Conservation (phyloP, 2,888 invertebrate species). For the Zaprionus lineosus region DNA sequence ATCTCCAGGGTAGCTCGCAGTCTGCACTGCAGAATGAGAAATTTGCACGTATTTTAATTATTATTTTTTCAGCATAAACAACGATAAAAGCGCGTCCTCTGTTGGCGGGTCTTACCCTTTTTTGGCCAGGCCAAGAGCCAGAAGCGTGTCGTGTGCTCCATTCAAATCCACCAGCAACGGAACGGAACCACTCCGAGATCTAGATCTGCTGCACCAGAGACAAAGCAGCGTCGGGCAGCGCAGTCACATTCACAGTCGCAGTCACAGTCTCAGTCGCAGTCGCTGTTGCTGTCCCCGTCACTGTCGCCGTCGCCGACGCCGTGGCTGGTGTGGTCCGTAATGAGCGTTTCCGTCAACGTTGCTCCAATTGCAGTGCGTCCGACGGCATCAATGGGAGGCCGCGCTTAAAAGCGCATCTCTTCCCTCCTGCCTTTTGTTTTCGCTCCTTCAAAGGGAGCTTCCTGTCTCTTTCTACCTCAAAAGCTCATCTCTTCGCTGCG, state of each 20-base stretch:
- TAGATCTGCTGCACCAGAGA: constrained; percentile 35
- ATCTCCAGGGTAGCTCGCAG: too few species aligned
- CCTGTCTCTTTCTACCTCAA: too few species aligned
- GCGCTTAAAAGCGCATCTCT: constrained; percentile 62
- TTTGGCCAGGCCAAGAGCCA: constrained; percentile 38
- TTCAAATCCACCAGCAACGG: constrained; percentile 36
- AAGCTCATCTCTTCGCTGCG: too few species aligned
- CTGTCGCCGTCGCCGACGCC: constrained; percentile 9
- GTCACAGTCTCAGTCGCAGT: constrained; percentile 12
- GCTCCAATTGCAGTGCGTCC: constrained; percentile 28
- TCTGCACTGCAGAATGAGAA: too few species aligned
- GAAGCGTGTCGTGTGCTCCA: constrained; percentile 31
- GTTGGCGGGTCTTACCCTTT: constrained; percentile 51
- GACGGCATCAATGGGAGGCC: too few species aligned
- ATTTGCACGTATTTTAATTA: constrained; percentile 18
- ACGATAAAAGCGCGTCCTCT: constrained; percentile 12
- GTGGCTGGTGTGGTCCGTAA: constrained; percentile 46
- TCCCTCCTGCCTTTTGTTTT: too few species aligned
- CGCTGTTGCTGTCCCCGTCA: background rate
- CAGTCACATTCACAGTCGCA: background rate
- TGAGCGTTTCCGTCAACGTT: constrained; percentile 48
- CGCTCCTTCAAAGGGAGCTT: too few species aligned
- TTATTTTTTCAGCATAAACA: constrained; percentile 27
- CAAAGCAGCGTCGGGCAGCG: constrained; percentile 32
- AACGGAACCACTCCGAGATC: constrained; percentile 28